Evolutionary conservation across 37 sponge, comb jelly and placozoan species (phyloP), one percentile per base, ranked within the genome.

Genomic region (Theonella swinhoei): DNA sequence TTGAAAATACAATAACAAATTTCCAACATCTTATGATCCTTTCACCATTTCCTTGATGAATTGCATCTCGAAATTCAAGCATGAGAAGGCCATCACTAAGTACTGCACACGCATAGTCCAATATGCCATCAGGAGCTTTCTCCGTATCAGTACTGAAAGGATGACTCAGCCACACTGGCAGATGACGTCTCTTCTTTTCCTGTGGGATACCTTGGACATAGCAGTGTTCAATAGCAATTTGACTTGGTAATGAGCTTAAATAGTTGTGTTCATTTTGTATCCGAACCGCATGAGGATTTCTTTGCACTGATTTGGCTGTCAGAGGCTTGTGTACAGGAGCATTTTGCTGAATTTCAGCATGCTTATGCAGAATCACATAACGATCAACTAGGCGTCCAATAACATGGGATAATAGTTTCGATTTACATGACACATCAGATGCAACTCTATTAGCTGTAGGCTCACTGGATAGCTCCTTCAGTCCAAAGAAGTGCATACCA

Each of bases 401-500:
- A 17, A 20, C 1, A 7, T 24, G 20, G 4, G n/a, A 3, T 0
- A 74, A 24, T 3, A 2, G 0, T 38, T 14, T 2, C 83, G 75
- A 83, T 31, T 83, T 42, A 17, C 20, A 28, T 66, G 22, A 36
- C 1, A 36, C 39, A 31, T 23, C 24, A 65, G 20, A 24, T 41
- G 67, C 40, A 7, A 4, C 3, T n/a, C 7, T 2, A 75, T 83
- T 83, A 7, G 1, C 9, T 0, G 47, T 5, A 28, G 84, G 85
- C 3, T 26, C n/a, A 61, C 58, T 61, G 24, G 11, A 31, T 1
- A 54, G 4, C 5, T 1, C 7, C 0, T 2, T 3, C 77, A 79
- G 78, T 0, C 74, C 66, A 36, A 79, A 86, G 66, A 32, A 62
- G 8, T 77, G 35, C 71, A 86, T 40, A 60, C 80, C 79, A n/a